A percentile compares a stretch with the other conserved stretches of the same genome.
phyloP scores from a whole-genome alignment of 2,797 vertebrate species.

The Bovichtus variegatus region DNA sequence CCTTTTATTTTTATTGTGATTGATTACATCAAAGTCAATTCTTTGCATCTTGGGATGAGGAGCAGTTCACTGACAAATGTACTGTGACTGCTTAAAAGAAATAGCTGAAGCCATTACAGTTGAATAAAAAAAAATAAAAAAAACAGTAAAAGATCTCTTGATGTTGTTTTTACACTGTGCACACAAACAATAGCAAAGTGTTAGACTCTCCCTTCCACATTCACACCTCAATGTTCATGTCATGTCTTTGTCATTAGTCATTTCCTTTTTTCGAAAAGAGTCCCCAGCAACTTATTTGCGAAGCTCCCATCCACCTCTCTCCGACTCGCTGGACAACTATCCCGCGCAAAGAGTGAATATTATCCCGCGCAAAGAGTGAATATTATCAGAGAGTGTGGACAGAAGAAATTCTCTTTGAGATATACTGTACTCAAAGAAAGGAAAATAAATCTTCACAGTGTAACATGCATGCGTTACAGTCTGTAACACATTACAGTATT shows the following conservation, averaged over 20 bases:
- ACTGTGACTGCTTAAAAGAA: conserved; percentile 87
- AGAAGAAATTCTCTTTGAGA: background rate
- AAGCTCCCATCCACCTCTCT: conserved; percentile 8
- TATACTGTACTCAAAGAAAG: conserved; percentile 1
- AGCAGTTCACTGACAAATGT: conserved; percentile 87
- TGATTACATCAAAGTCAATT: conserved; percentile 82
- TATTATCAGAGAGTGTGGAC: conserved; percentile 12
- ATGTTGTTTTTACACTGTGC: conserved; percentile 44
- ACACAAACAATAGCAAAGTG: conserved; percentile 51
- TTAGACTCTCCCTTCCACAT: conserved; percentile 36
- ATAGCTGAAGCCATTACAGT: conserved; percentile 80
- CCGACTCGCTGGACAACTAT: background rate
- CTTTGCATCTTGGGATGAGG: conserved; percentile 81
- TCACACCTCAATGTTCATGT: conserved; percentile 60
- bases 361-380: too few relatives aligned
- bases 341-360: background rate
- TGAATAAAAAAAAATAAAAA: conserved; percentile 76
- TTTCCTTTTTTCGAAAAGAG: conserved; percentile 62
- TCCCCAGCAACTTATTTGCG: conserved; percentile 48
- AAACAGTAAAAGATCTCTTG: conserved; percentile 70
- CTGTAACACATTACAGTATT: background rate
- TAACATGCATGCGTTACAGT: background rate
- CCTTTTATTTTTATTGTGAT: conserved; percentile 86
- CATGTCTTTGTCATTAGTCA: conserved; percentile 53
- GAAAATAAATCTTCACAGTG: background rate